These are phyloP conservation scores for Scaptomyza polygonia DNA, from an alignment of 2,888 invertebrate species.

Conservation along the genomic window DNA sequence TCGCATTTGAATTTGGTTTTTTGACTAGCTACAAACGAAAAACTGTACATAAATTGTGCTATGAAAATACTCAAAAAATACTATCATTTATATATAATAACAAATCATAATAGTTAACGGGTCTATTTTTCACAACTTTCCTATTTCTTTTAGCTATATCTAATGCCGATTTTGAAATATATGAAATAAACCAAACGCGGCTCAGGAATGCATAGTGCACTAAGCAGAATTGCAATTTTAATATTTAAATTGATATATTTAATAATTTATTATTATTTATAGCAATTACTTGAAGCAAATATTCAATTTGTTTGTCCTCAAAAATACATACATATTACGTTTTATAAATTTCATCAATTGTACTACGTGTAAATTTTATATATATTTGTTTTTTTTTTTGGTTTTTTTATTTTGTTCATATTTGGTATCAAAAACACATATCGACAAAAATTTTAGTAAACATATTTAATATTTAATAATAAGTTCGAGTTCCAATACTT, in stretches of 20 bases:
- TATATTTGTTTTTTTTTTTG: conserved; percentile 26
- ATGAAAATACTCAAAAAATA: conserved; percentile 82
- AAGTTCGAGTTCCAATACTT: conserved; percentile 77
- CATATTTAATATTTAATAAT: conserved; percentile 70
- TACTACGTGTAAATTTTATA: conserved; percentile 76
- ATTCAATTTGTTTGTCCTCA: conserved; percentile 33
- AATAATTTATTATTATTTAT: conserved; percentile 45
- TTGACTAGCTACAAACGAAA: conserved; percentile 72
- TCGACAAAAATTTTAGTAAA: conserved; percentile 70
- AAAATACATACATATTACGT: conserved; percentile 69
- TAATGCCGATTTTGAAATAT: conserved; percentile 38
- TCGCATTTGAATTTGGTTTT: conserved; percentile 43
- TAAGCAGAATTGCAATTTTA: conserved; percentile 55
- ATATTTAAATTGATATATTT: conserved; percentile 30
- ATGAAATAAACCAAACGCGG: conserved; percentile 49
- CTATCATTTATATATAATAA: conserved; percentile 39
- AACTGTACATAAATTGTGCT: conserved; percentile 82
- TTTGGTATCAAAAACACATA: conserved; percentile 73
- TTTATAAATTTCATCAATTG: conserved; percentile 70
- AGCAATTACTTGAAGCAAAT: conserved; percentile 41
- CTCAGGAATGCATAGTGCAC: conserved; percentile 57
- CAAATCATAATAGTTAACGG: conserved; percentile 45
- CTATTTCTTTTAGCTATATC: conserved; percentile 9
- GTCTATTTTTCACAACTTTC: conserved; percentile 2
- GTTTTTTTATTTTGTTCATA: conserved; percentile 17